These are phyloP conservation scores for Casuarius casuarius DNA, from an alignment of 2,113 vertebrate species.

Conservation along the genomic window DNA sequence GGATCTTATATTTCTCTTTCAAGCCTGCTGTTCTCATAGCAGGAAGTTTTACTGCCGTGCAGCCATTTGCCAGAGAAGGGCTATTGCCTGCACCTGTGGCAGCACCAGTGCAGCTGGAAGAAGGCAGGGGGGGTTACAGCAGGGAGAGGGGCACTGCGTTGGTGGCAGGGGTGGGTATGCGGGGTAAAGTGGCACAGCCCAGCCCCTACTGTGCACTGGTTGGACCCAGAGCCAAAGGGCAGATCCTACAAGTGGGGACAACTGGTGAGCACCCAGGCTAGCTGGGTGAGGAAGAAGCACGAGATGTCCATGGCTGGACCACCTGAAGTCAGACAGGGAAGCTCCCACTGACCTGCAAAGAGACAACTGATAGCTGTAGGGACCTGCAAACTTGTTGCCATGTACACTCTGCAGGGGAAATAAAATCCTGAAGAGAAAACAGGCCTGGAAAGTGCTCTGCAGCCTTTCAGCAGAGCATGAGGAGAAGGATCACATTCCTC, in stretches of 20 bases:
- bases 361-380: neutral
- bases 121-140: neutral
- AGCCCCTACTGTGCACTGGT: neutral
- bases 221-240: neutral
- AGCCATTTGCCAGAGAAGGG: neutral
- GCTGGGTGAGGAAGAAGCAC: neutral
- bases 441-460: neutral
- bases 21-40: neutral
- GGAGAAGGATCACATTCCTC: accelerated
- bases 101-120: neutral
- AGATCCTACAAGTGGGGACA: accelerated
- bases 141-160: too few relatives aligned
- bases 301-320: neutral
- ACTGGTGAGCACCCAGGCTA: neutral
- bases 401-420: neutral
- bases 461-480: neutral
- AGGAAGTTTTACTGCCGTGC: neutral
- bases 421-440: neutral
- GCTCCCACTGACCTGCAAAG: neutral
- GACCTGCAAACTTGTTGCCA: neutral
- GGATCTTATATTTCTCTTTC: neutral
- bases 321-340: neutral
- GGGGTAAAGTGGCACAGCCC: too few relatives aligned
- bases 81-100: accelerated
- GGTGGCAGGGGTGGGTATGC: too few relatives aligned